Evolutionary conservation across 2,797 vertebrate species (phyloP), one percentile per base, ranked within the genome.

Genomic region (Platyrinchus mystaceus): DNA sequence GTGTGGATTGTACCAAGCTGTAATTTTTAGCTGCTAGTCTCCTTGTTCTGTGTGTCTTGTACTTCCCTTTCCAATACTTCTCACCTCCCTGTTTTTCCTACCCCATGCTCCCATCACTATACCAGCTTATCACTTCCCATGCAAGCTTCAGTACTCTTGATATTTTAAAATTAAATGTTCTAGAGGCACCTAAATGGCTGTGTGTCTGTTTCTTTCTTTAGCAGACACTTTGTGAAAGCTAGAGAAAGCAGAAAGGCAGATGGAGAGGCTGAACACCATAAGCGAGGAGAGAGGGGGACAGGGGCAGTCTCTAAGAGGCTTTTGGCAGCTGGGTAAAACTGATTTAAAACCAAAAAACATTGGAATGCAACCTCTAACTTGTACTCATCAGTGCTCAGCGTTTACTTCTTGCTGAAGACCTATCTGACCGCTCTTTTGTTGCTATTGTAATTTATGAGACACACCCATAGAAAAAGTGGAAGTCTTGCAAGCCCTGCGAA

Each of bases 151-250:
- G 1, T 63, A 56, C 27, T 52, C 69, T 32, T 34, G 39, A 15
- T 78, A 46, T 62, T 88, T 96, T 91, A 73, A 95, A 95, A 96
- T 96, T 93, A 96, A 96, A 95, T 91, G 46, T 90, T 97, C 49
- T 79, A 90, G 91, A 90, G 89, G 91, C 70, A 97, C 80, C 69
- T 86, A 43, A 90, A 59, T 73, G 73, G 62, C 87, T 91, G 89
- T 66, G 77, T 95, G 82, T 92, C 93, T 93, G 83, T 92, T 90
- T 95, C 89, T 95, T 96, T 95, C 94, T 94, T 86, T 84, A 95
- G 93, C 89, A 96, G 92, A 75, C 76, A 75, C 81, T 75, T 67
- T 47, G 58, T 77, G 75, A 87, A 89, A 84, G 56, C 59, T 76
- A 55, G 68, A 91, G 56, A 43, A 75, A 73, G 68, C 76, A 92